Evolutionary conservation across 2,113 vertebrate genomes (phyloP), one percentile per base, ranked within the genome.

Genomic region (Bettongia penicillata): DNA sequence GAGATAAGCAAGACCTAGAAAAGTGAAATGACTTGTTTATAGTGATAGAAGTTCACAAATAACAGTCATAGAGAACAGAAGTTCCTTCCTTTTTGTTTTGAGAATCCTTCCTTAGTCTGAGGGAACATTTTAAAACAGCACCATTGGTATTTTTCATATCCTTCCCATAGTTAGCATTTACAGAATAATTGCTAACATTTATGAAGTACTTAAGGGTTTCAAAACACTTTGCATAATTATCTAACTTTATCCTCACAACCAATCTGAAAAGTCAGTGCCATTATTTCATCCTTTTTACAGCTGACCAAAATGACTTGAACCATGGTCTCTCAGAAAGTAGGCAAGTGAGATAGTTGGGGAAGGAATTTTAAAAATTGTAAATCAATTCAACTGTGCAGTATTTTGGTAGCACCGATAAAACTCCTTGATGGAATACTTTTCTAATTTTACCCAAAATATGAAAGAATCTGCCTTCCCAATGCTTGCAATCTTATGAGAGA

Each of bases 371-470:
- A 51, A 16, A 51, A 53, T 55, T 93, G 53, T 51, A 55, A 93
- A 90, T 14, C 93, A 55, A 51, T 92, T 92, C 31, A 68, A 92
- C 24, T 92, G 0, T 94, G 48, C 77, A 51, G 3, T 51, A 90
- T 90, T 77, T 93, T 84, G 28, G 53, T 90, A 92, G 43, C 37
- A 93, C 31, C 16, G 24, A 93, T 51, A 48, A 48, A 95, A 23
- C 51, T 93, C 91, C 68, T 84, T 93, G 43, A 19, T 93, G 50
- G 50, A 91, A 48, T 68, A 2, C 11, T 43, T 91, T 68, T 92
- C 51, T 43, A n/a, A 93, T 95, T 96, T 91, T 68, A 94, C 50
- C 89, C 25, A 92, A 92, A 96, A 90, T 90, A 90, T 53, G 31
- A 89, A 93, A 92, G 53, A 48, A 25, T 93, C 53, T 94, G 37